Evolutionary conservation across 2,888 invertebrate species (phyloP), one percentile per base, ranked within the genome.

Genomic region (Steinernema hermaphroditum): DNA sequence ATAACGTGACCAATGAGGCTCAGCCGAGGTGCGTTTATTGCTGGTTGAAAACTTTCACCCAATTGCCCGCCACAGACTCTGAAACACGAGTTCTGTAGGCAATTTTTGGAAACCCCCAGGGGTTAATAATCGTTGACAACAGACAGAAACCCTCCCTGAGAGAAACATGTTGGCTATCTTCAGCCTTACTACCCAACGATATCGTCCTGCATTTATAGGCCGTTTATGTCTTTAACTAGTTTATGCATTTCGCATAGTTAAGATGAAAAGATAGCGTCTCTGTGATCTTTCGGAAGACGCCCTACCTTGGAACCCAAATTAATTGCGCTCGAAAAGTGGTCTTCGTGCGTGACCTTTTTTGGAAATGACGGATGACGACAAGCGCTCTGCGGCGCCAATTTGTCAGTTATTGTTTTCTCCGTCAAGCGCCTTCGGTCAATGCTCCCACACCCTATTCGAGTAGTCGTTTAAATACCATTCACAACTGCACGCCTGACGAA

Each of bases 11-110:
- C 82, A 82, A 80, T 82, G 82, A 82, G 81, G 82, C 81, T 78
- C 77, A 80, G 80, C 83, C 81, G 83, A 83, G 83, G 80, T 83
- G 83, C 83, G 83, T 82, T 83, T 83, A 83, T 83, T 83, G 83
- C 83, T 83, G 83, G 83, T 83, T 83, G 83, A 83, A 83, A 83
- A 83, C 83, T 83, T 83, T 54, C 54, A 54, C 54, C 83, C 83
- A 82, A 82, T 82, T 81, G 77, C 82, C 82, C 82, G 82, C 81
- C 77, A 22, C 54, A 27, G 54, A 2, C 54, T 54, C 78, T 81
- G 81, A 80, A 80, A 80, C 74, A 81, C 62, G 79, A 76, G 80
- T 80, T 73, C 34, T 72, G 76, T 78, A 77, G 77, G 80, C 54
- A 54, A 54, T 54, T 54, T 54, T 54, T 54, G 54, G 54, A 54